A percentile compares a stretch with the other conserved stretches of the same genome.
Evolutionary conservation across 2,113 vertebrate species (phyloP).

Genomic region (Brienomyrus brachyistius): DNA sequence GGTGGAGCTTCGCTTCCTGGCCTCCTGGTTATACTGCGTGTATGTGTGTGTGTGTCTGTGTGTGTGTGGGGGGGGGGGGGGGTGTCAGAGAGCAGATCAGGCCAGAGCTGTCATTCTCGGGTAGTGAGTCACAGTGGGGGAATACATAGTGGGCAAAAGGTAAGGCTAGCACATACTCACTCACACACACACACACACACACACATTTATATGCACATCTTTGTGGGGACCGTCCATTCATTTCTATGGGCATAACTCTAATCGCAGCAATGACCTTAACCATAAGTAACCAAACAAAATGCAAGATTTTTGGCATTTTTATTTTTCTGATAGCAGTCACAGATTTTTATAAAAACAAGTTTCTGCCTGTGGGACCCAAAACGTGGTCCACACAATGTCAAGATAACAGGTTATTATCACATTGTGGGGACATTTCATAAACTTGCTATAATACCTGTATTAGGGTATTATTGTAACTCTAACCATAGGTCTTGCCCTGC

Average conservation of each 20-base stretch:
- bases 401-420: too few relatives aligned
- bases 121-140: background rate
- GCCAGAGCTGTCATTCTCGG: background rate
- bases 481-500: too few relatives aligned
- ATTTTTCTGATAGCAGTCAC: too few relatives aligned
- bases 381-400: too few relatives aligned
- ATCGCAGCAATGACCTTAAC: background rate
- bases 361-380: too few relatives aligned
- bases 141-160: background rate
- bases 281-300: background rate
- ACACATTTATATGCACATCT: background rate
- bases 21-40: slow-evolving; percentile 34
- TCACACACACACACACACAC: background rate
- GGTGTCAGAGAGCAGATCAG: background rate
- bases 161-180: background rate
- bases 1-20: background rate
- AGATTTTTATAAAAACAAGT: too few relatives aligned
- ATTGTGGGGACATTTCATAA: too few relatives aligned
- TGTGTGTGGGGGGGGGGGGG: background rate
- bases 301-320: too few relatives aligned
- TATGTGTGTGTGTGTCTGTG: background rate
- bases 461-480: too few relatives aligned
- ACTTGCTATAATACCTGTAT: too few relatives aligned
- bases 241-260: background rate
- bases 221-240: background rate